Base-by-base conservation (phyloP, 1,140 invertebrate genomes). In the Neocloeon triangulifer region DNA sequence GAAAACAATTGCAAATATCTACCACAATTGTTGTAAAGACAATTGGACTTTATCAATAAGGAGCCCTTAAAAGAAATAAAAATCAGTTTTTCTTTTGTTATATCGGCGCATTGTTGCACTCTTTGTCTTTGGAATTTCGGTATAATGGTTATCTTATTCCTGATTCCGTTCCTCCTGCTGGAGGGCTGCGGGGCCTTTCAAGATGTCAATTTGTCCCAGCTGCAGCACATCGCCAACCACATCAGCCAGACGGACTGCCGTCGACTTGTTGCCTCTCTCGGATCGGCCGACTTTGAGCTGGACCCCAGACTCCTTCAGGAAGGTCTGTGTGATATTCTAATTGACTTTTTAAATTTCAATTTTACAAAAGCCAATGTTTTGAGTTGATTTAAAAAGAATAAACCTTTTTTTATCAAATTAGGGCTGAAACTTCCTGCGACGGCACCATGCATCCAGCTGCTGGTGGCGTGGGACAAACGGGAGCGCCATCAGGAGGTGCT, bases 391-490 rank as follows among this genome's bases (percentile, higher is more conserved):
- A 34, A 34, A 34, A 6, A 31, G 8, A 7, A 7, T 5, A 20
- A 6, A 34, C 13, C 19, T 21, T 27, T 8, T 12, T 12, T 28
- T 14, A 13, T 28, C 27, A 3, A 36, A 35, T 27, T 35, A 58
- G 56, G 56, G 39, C 43, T 50, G 19, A 55, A 51, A 35, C 38
- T 65, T 12, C 45, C 56, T 18, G 49, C 56, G 39, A 53, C 59
- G 17, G 42, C 56, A 2, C 39, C 58, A 3, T 71, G 68, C 39
- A 37, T 65, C 3, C 43, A 54, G 16, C 52, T 62, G 17, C 46
- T 71, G 1, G 19, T 64, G 1, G 52, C 63, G 32, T 69, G 65
- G 64, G 67, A 63, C 21, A 46, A 50, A 3, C 46, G 44, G 2
- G 44, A 48, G 1, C 55, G 66, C 64, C 2, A 50, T 46, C 39